Evolutionary conservation across 2,888 invertebrate species (phyloP).

Genomic region (Notocelia uddmanniana): DNA sequence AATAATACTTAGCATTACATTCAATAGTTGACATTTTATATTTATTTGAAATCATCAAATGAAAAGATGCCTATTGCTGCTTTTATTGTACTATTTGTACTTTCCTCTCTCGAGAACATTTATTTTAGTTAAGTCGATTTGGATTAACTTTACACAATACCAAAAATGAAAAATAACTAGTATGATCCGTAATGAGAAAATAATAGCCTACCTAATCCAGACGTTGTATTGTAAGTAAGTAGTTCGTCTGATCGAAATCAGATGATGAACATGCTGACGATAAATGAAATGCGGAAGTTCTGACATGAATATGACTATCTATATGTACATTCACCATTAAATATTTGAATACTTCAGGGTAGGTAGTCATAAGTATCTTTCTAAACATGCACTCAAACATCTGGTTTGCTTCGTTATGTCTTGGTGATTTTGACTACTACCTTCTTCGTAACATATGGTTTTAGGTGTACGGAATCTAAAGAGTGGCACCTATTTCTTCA

Average conservation of each 20-base stretch:
- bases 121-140: not conserved
- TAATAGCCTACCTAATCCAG: conserved; percentile 26
- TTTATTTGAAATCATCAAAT: too few species aligned
- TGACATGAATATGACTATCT: not conserved
- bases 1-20: too few species aligned
- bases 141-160: not conserved
- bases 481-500: too few species aligned
- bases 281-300: conserved; percentile 15
- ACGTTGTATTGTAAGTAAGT: not conserved
- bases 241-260: conserved; percentile 28
- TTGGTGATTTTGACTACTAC: too few species aligned
- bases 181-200: conserved; percentile 36
- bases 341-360: too few species aligned
- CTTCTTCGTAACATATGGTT: not conserved
- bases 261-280: conserved; percentile 6
- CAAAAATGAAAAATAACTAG: conserved; percentile 16
- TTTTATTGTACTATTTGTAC: not conserved
- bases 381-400: too few species aligned
- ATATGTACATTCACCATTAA: too few species aligned
- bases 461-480: not conserved
- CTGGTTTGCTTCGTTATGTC: too few species aligned
- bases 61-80: not conserved
- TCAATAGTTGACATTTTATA: too few species aligned
- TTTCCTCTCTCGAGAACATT: not conserved
- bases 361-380: too few species aligned